Evolutionary conservation across 2,797 vertebrate genomes (phyloP).

Genomic region (Poecilia wingei): DNA sequence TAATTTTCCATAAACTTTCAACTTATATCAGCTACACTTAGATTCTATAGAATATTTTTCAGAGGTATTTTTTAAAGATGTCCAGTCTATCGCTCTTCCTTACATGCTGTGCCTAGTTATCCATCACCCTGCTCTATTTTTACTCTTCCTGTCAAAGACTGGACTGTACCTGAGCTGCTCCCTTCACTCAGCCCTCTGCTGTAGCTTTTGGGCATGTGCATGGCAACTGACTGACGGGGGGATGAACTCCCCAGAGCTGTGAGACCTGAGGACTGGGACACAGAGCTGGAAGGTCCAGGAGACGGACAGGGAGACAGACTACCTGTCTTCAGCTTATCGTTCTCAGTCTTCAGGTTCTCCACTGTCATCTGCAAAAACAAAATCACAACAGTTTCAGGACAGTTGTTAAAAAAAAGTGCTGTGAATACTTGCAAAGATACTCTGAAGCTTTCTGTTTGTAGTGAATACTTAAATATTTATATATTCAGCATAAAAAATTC

Average conservation of each 20-base stretch:
- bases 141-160: not conserved
- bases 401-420: not conserved
- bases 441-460: not conserved
- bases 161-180: conserved; percentile 82
- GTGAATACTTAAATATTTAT: not conserved
- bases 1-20: not conserved
- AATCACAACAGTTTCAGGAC: not conserved
- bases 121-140: not conserved
- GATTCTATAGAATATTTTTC: not conserved
- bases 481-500: not conserved
- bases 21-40: not conserved
- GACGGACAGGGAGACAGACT: conserved; percentile 78
- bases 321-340: conserved; percentile 92
- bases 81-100: not conserved
- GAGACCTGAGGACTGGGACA: conserved; percentile 84
- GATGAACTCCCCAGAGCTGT: conserved; percentile 85
- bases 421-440: not conserved
- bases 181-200: conserved; percentile 82
- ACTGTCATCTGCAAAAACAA: conserved; percentile 85
- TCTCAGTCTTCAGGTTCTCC: conserved; percentile 94
- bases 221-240: conserved; percentile 89
- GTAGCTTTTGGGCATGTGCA: conserved; percentile 88
- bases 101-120: not conserved
- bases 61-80: conserved; percentile 6
- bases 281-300: conserved; percentile 79